Evolutionary conservation across 2,113 vertebrate species (phyloP).

Genomic region (Hyaena hyaena): DNA sequence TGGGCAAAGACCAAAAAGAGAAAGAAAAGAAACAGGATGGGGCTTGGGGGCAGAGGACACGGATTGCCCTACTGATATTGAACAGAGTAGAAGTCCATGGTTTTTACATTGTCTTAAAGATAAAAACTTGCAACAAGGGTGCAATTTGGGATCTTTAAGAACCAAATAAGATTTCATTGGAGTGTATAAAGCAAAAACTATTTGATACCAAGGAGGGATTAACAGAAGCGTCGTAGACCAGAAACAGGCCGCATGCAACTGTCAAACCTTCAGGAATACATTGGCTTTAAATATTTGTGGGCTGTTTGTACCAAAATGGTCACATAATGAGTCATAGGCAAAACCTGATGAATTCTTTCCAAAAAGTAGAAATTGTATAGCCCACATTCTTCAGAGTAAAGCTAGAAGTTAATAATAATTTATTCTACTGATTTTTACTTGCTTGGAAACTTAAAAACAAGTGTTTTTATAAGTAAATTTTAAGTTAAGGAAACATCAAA

Average conservation of each 20-base stretch:
- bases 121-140: not conserved
- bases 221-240: not conserved
- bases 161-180: conserved; percentile 2
- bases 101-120: not conserved
- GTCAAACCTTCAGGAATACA: not conserved
- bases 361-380: not conserved
- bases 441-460: not conserved
- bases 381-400: not conserved
- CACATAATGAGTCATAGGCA: not conserved
- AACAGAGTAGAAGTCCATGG: not conserved
- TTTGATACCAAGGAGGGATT: not conserved
- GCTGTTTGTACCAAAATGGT: not conserved
- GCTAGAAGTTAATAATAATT: not conserved
- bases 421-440: not conserved
- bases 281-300: not conserved
- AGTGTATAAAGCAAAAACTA: not conserved
- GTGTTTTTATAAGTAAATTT: not conserved
- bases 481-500: not conserved
- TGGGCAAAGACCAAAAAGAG: not conserved
- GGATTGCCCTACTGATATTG: not conserved
- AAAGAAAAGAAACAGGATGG: not conserved
- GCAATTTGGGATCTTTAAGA: not conserved
- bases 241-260: not conserved
- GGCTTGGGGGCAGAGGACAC: not conserved
- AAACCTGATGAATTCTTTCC: not conserved